phyloP scores from a whole-genome alignment of 2,797 vertebrate genomes.

The Rhynchonycteris naso region DNA sequence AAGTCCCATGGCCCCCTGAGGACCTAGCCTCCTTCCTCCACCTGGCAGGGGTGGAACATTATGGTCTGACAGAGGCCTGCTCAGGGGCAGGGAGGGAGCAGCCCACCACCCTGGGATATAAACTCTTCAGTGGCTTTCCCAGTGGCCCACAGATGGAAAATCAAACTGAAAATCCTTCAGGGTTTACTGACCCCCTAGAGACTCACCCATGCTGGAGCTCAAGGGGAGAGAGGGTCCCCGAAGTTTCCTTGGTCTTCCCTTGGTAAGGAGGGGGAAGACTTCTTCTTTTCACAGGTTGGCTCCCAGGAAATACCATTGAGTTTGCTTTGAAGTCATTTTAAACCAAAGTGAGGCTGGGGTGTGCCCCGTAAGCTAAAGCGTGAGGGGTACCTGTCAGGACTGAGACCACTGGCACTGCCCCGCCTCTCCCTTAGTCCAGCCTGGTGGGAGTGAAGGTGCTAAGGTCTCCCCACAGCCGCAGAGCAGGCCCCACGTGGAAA shows the following conservation, averaged over 20 bases:
- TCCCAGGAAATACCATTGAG: background rate
- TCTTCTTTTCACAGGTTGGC: background rate
- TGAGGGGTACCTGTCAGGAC: background rate
- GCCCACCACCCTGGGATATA: no score
- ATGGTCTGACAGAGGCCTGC: background rate
- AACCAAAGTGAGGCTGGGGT: background rate
- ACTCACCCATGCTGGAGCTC: no score
- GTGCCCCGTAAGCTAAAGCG: background rate
- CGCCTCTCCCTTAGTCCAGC: no score
- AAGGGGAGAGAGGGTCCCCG: background rate
- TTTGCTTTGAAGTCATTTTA: background rate
- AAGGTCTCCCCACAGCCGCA: background rate
- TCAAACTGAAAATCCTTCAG: background rate
- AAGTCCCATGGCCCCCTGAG: background rate
- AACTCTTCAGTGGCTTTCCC: background rate
- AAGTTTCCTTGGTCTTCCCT: background rate
- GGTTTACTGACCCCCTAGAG: background rate
- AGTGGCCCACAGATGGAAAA: background rate
- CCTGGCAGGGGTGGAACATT: fast-evolving
- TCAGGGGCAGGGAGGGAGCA: background rate
- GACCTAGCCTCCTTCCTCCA: background rate
- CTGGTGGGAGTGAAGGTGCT: no score
- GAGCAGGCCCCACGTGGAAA: background rate
- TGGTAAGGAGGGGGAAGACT: background rate
- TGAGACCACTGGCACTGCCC: background rate